These are phyloP conservation scores for Camponotus fellah DNA, from an alignment of 2,888 invertebrate species.

Conservation along the genomic window DNA sequence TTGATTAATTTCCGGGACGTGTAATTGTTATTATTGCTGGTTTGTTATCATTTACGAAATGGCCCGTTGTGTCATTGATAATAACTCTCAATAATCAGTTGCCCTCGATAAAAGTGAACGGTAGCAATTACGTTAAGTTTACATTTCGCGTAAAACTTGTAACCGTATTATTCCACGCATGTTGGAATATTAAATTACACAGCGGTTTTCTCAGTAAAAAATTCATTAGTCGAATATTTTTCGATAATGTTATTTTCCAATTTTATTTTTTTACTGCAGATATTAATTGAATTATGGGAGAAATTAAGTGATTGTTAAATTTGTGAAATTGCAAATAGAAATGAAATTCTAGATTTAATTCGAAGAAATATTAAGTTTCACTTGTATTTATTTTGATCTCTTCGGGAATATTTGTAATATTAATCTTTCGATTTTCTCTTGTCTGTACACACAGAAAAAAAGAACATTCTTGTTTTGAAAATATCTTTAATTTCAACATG, in stretches of 20 bases:
- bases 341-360: not conserved
- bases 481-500: no score
- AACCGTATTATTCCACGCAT: not conserved
- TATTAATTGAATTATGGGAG: not conserved
- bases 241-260: not conserved
- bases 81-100: conserved; percentile 55
- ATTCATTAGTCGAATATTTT: not conserved
- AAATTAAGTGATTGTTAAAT: not conserved
- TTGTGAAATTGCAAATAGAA: not conserved
- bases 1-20: conserved; percentile 28
- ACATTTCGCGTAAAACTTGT: conserved; percentile 27
- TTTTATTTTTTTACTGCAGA: not conserved
- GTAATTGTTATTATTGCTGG: conserved; percentile 9
- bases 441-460: no score
- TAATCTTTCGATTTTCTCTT: not conserved
- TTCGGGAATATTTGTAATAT: not conserved
- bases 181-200: conserved; percentile 12
- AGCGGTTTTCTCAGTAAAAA: not conserved
- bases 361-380: not conserved
- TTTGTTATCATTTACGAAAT: conserved; percentile 29
- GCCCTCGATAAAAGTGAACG: conserved; percentile 61
- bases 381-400: no score
- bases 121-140: conserved; percentile 60
- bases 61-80: not conserved
- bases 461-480: no score